Evolutionary conservation across 2,113 vertebrate species (phyloP).

Genomic region (Lycaon pictus): DNA sequence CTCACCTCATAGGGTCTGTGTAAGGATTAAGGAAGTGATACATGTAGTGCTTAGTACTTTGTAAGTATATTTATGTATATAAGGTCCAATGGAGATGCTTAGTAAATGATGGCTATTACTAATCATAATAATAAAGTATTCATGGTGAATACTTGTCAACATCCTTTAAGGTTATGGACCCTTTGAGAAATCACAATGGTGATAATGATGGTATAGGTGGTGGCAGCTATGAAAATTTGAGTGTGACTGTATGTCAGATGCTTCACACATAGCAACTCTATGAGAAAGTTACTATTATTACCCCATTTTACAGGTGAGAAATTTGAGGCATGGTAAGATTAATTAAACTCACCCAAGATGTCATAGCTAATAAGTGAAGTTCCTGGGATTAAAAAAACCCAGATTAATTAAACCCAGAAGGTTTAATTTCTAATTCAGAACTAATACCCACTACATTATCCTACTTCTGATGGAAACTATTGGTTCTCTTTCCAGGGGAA

Average conservation of each 20-base stretch:
- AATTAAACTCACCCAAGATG: background rate
- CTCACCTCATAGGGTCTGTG: background rate
- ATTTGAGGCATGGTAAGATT: background rate
- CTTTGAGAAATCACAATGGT: background rate
- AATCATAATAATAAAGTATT: background rate
- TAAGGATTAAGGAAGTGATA: background rate
- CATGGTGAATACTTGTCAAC: background rate
- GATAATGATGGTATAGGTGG: background rate
- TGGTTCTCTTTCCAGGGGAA: background rate
- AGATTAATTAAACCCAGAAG: background rate
- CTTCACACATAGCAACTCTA: background rate
- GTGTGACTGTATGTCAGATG: background rate
- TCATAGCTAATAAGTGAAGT: background rate
- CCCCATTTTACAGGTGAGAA: slow-evolving; percentile 48
- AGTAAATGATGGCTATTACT: background rate
- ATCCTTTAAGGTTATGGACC: background rate
- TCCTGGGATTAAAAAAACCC: background rate
- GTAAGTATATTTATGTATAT: background rate
- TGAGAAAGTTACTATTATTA: background rate
- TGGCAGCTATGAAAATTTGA: background rate
- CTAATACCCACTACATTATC: background rate
- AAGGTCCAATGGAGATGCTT: background rate
- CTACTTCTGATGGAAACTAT: background rate
- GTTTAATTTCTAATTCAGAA: background rate
- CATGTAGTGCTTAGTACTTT: background rate